Base-by-base conservation (phyloP, 2,113 vertebrate genomes). In the Rhizomys pruinosus region DNA sequence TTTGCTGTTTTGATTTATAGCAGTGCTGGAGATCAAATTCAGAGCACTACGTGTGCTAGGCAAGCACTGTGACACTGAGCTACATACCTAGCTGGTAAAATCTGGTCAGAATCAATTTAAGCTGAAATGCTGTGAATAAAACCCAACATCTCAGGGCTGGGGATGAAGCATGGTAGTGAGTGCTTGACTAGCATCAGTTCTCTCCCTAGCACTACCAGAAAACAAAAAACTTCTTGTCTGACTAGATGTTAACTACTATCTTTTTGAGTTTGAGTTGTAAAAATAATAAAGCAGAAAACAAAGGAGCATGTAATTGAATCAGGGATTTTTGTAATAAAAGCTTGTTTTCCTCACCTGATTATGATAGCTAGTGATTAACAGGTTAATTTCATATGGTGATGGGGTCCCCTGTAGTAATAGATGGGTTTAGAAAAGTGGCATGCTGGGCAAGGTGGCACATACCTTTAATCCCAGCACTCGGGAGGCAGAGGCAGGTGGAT, bases 251-350 rank as follows among this genome's bases (percentile, higher is more conserved):
- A 84, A 90, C 42, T 39, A 47, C 32, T 68, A 5, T 69, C 57
- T 89, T 61, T 37, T 87, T 2, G 57, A 94, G 55, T 64, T 89
- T 22, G 22, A 66, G 39, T 2, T 66, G 27, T 52, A 72, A 37
- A 17, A 66, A 78, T 11, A 91, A 93, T 5, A 89, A 87, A 71
- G 32, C 25, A 57, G 61, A 63, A 89, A 17, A 52, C n/a, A 52
- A 52, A 52, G 6, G 13, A 73, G 87, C 86, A 44, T 37, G 23
- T 15, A 84, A 34, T 17, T n/a, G 63, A 84, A 11, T 68, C 42
- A 39, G 4, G 11, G 64, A 84, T 89, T 86, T 73, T 92, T 94
- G 64, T 55, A 85, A 69, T 13, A 63, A 89, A 94, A 95, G n/a
- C 66, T 74, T 34, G 12, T 78, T 87, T 17, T 55, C 59, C n/a